Base-by-base conservation (phyloP, 2,113 vertebrate species). In the Cebus imitator region DNA sequence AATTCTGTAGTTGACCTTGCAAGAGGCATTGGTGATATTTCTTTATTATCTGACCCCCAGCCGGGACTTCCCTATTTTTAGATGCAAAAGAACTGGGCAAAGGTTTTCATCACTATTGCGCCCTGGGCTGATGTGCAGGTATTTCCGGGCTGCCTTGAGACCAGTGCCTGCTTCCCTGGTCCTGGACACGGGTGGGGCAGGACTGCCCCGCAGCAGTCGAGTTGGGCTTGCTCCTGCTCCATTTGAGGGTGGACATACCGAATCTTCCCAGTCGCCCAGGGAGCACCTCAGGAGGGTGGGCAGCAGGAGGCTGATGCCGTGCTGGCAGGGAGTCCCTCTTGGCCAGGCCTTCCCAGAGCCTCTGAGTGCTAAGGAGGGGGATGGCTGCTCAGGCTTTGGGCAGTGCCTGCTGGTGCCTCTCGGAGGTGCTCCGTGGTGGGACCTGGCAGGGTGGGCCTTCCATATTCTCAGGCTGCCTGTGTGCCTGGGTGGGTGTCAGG, bases 91-190 rank as follows among this genome's bases (percentile, higher is more conserved):
- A 17, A 2, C 1, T 6, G 32, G 45, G 0, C 5, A 58, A 43
- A 8, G 10, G 25, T 17, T 35, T 8, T 21, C 1, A 0, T 4
- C 30, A 2, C 6, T 0, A 2, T 32, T 55, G 45, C 12, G 0
- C 7, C 25, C 8, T 0, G 9, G 68, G 48, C 18, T 18, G 13
- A 21, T 40, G 43, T 0, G 12, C n/a, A 16, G 18, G 55, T 32
- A n/a, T 40, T 76, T 30, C 8, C 30, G 40, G 25, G 37, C 72
- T 37, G 5, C 12, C 27, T 32, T 0, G 12, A 64, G 27, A 30
- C 61, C 61, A 30, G 27, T 6, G 5, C 61, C 61, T 12, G 5
- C 61, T 13, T 68, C 66, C 32, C 32, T n/a, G 50, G n/a, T 27
- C 32, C 75, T 48, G 76, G 18, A 32, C 17, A 12, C 0, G 2